Conservation (phyloP, 37 sponge, comb jelly and placozoan species). For the Axinella damicornis region DNA sequence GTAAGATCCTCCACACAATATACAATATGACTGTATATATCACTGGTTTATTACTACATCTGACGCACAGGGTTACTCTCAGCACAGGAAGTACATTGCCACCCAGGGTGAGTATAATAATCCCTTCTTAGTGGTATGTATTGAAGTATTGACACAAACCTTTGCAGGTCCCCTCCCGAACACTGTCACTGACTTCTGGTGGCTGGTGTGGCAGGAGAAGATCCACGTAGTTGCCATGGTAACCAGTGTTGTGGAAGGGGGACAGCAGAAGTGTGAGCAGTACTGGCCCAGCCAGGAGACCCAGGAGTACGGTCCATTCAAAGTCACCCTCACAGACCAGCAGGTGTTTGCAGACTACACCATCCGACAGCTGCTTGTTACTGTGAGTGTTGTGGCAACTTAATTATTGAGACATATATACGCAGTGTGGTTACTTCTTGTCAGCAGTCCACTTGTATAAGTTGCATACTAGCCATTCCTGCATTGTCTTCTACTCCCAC, state of each 20-base stretch:
- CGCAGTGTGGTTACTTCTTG: no score
- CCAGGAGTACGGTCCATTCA: constrained; percentile 31
- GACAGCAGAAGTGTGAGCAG: constrained; percentile 24
- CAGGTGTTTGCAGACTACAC: constrained; percentile 17
- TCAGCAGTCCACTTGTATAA: no score
- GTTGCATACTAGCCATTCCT: no score
- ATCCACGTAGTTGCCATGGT: constrained; percentile 47
- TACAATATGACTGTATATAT: no score
- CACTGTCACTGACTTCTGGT: constrained; percentile 64
- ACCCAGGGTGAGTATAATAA: constrained; percentile 53
- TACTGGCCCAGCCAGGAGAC: constrained; percentile 43
- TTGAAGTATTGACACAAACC: no score
- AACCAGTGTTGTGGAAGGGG: constrained; percentile 34
- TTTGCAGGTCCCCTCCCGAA: background rate
- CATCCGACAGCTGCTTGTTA: constrained; percentile 13
- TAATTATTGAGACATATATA: no score
- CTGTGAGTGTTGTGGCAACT: background rate
- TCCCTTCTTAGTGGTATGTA: no score
- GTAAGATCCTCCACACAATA: constrained; percentile 40
- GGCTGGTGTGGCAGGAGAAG: constrained; percentile 47
- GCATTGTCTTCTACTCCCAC: no score
- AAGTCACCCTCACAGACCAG: constrained; percentile 23
- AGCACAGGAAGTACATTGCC: constrained; percentile 44
- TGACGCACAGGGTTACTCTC: constrained; percentile 52
- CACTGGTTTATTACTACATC: no score